These are phyloP conservation scores for Muricea muricata DNA, from an alignment of 92 coral and sea anemone species.

Conservation along the genomic window DNA sequence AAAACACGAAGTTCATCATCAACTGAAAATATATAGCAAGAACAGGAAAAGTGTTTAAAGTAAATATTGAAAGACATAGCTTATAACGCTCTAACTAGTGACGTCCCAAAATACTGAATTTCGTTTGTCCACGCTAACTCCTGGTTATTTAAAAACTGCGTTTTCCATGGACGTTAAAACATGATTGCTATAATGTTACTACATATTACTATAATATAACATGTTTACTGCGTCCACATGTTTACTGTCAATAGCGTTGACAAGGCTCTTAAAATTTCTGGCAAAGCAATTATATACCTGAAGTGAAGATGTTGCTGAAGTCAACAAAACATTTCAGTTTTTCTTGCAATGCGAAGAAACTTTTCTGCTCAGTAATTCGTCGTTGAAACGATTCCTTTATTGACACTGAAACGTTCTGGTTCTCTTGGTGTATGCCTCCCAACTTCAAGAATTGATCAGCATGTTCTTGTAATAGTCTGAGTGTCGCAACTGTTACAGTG, in stretches of 20 bases:
- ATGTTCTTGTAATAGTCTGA: background rate
- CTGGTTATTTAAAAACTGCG: too few species aligned
- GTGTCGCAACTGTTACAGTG: background rate
- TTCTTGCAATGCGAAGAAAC: background rate
- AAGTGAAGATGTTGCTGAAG: too few species aligned
- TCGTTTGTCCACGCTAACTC: too few species aligned
- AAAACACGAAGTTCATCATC: slow-evolving; percentile 4
- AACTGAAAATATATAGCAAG: background rate
- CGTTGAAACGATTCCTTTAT: background rate
- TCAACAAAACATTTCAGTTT: background rate
- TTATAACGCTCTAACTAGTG: too few species aligned
- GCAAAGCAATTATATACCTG: slow-evolving; percentile 10
- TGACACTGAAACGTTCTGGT: background rate
- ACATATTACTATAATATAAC: too few species aligned
- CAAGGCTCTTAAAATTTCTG: background rate
- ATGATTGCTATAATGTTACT: too few species aligned
- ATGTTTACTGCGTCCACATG: too few species aligned
- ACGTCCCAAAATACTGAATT: too few species aligned
- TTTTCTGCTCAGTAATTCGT: background rate
- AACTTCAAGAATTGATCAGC: slow-evolving; percentile 6
- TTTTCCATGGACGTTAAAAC: too few species aligned
- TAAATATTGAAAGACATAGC: too few species aligned
- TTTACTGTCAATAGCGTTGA: too few species aligned
- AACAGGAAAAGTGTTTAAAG: too few species aligned
- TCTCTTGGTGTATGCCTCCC: slow-evolving; percentile 9